A percentile compares a stretch with the other conserved stretches of the same genome.
Evolutionary conservation across 2,888 invertebrate genomes (phyloP).

Genomic region (Drosophila buzzatii): DNA sequence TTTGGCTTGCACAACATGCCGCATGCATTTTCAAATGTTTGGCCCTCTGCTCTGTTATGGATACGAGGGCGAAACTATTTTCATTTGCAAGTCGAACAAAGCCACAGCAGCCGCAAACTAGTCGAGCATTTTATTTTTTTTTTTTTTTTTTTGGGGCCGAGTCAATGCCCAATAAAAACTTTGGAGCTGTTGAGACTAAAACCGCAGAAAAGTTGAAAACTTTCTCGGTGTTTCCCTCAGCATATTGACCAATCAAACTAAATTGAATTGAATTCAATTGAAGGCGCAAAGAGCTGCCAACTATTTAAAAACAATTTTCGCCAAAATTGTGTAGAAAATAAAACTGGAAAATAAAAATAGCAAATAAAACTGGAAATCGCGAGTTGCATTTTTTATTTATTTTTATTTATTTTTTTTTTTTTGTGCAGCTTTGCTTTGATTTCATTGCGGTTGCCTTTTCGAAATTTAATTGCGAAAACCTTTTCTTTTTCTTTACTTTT

Average conservation of each 20-base stretch:
- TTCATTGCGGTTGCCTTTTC: slow-evolving; percentile 34
- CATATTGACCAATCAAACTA: slow-evolving; percentile 77
- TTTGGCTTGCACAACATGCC: slow-evolving; percentile 51
- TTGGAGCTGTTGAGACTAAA: slow-evolving; percentile 45
- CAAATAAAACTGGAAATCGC: not conserved
- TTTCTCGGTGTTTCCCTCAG: slow-evolving; percentile 63
- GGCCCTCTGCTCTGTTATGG: slow-evolving; percentile 27
- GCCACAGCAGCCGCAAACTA: slow-evolving; percentile 67
- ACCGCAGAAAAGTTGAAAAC: slow-evolving; percentile 74
- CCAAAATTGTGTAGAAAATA: not conserved
- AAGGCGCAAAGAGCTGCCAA: slow-evolving; percentile 52
- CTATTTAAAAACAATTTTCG: slow-evolving; percentile 74
- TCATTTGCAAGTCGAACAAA: slow-evolving; percentile 72
- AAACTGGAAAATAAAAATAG: not conserved
- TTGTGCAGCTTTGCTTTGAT: slow-evolving; percentile 17
- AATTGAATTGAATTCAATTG: slow-evolving; percentile 64
- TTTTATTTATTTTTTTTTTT: not conserved
- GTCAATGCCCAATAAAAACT: slow-evolving; percentile 56
- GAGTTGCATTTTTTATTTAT: slow-evolving; percentile 40
- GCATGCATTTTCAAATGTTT: slow-evolving; percentile 28
- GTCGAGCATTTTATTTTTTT: not conserved
- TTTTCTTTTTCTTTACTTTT: slow-evolving; percentile 9
- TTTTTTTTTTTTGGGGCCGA: slow-evolving; percentile 10
- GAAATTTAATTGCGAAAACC: slow-evolving; percentile 56
- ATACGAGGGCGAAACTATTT: slow-evolving; percentile 66